Evolutionary conservation across 2,888 invertebrate species (phyloP).

Genomic region (Pteria penguin): DNA sequence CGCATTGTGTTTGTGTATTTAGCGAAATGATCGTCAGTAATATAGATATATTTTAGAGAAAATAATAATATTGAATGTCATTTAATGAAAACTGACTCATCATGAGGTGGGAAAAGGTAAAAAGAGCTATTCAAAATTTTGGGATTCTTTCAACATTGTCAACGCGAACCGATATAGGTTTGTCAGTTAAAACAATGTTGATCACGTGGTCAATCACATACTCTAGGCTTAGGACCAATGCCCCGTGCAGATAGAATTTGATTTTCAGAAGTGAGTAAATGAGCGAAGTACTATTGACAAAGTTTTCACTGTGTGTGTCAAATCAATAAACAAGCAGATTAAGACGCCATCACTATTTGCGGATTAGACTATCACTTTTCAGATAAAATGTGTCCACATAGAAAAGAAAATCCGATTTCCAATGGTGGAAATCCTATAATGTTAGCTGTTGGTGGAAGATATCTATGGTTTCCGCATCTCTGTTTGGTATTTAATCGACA

Average conservation of each 20-base stretch:
- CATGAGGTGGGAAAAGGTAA: too few species aligned
- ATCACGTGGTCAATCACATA: not conserved
- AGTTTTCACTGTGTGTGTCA: conserved; percentile 13
- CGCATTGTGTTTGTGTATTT: too few species aligned
- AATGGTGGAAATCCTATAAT: not conserved
- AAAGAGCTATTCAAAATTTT: too few species aligned
- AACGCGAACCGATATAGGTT: too few species aligned
- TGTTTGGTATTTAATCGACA: not conserved
- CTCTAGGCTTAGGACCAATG: not conserved
- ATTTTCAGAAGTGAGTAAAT: conserved; percentile 2
- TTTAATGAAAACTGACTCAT: too few species aligned
- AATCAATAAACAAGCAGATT: conserved; percentile 26
- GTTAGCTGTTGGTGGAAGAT: not conserved
- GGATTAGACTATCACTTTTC: conserved; percentile 34
- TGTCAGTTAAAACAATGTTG: too few species aligned
- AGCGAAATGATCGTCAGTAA: too few species aligned
- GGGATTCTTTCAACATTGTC: too few species aligned
- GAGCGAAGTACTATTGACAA: conserved; percentile 21
- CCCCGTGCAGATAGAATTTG: not conserved
- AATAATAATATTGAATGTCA: too few species aligned
- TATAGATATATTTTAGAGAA: too few species aligned
- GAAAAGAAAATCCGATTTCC: not conserved
- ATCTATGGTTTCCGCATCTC: not conserved
- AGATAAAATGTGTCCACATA: conserved; percentile 27
- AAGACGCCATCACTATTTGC: not conserved